Base-by-base conservation (phyloP, 2,888 invertebrate genomes). In the Xanthia icteritia region DNA sequence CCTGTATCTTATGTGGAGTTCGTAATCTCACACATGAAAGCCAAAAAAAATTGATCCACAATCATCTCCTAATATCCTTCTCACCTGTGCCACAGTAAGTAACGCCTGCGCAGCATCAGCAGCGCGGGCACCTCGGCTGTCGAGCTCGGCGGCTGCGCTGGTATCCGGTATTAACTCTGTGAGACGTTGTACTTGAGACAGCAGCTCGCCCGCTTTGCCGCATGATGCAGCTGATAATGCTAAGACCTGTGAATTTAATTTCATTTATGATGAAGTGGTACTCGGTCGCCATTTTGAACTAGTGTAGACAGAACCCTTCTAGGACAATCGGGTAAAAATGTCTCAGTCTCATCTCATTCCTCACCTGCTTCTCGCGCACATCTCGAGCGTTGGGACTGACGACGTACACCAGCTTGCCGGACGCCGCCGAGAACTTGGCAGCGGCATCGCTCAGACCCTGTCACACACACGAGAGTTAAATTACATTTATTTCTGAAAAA, bases 401-500 rank as follows among this genome's bases (percentile, higher is more conserved):
- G 31, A 90, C 83, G 79, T 89, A 92, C 17, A 89, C 87, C 63
- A 94, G 77, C 65, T 91, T 92, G 27, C 91, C 90, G 0, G 94
- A 91, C 0, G 92, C 91, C 0, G 88, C 88, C 0, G 92, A 91
- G 61, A 90, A 92, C 77, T 92, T 91, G 0, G 86, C 82, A 5
- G 92, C 90, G 0, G 91, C 89, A 0, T 90, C 89, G 48, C 76
- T 86, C 11, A 93, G 73, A 45, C 88, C 90, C 94, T 94, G 84
- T 0, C 71, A 68, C 17, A 36, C 0, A 31, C 31, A 42, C 15
- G 4, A 8, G 17, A n/a, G n/a, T n/a, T n/a, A n/a, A n/a, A n/a
- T n/a, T n/a, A n/a, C n/a, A n/a, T n/a, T n/a, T n/a, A n/a, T n/a
- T n/a, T n/a, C n/a, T n/a, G n/a, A n/a, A n/a, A n/a, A n/a, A n/a